phyloP scores from a whole-genome alignment of 2,797 vertebrate genomes.

The Hydrolagus colliei region DNA sequence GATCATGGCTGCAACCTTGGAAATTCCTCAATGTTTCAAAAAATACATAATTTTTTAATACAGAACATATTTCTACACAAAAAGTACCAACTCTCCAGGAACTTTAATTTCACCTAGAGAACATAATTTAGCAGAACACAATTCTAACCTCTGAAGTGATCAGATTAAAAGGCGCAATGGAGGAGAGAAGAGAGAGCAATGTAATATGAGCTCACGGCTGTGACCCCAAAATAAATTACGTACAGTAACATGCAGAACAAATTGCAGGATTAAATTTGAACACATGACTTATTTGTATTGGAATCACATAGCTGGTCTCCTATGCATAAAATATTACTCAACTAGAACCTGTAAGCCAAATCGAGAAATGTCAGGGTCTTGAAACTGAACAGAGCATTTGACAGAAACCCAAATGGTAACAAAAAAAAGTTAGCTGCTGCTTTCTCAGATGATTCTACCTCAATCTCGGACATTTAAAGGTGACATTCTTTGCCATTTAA shows the following conservation, averaged over 20 bases:
- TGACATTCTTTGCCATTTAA: too few relatives aligned
- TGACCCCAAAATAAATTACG: conserved; percentile 4
- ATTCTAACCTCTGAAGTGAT: not conserved
- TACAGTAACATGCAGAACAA: not conserved
- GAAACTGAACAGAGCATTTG: not conserved
- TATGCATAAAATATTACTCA: not conserved
- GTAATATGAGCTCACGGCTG: not conserved
- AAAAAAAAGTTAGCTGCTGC: too few relatives aligned
- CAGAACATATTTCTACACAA: too few relatives aligned
- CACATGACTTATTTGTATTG: not conserved
- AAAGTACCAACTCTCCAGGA: too few relatives aligned
- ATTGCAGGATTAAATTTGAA: not conserved
- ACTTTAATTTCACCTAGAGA: too few relatives aligned
- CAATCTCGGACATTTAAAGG: too few relatives aligned
- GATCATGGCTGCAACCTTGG: too few relatives aligned
- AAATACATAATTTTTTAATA: too few relatives aligned
- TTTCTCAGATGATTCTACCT: too few relatives aligned
- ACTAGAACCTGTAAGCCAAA: not conserved
- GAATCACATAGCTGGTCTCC: not conserved
- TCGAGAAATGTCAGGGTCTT: not conserved
- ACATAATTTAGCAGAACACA: too few relatives aligned
- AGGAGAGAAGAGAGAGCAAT: conserved; percentile 2
- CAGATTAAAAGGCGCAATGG: not conserved
- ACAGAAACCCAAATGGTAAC: not conserved
- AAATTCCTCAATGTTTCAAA: too few relatives aligned